phyloP scores from a whole-genome alignment of 2,797 vertebrate species.

The Varecia variegata region DNA sequence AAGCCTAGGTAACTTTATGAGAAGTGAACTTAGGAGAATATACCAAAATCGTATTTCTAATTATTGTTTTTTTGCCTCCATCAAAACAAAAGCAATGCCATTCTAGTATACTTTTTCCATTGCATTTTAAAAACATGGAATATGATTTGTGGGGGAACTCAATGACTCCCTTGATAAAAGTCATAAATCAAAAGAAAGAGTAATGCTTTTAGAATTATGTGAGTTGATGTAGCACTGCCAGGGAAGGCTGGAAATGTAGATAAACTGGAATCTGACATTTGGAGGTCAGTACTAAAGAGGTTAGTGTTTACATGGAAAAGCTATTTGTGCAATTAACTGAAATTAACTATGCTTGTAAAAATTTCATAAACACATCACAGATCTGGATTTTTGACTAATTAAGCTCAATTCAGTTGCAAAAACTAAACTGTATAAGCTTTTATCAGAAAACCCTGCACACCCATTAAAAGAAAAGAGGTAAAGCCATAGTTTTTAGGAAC shows the following conservation, averaged over 20 bases:
- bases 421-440: constrained; percentile 57
- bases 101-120: neutral
- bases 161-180: constrained; percentile 15
- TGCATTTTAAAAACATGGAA: constrained; percentile 35
- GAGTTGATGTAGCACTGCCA: neutral
- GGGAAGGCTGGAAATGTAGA: neutral
- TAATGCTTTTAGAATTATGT: neutral
- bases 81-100: constrained; percentile 29
- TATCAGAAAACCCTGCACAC: constrained; percentile 55
- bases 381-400: constrained; percentile 69
- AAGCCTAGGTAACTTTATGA: constrained; percentile 56
- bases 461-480: constrained; percentile 60
- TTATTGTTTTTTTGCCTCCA: constrained; percentile 15
- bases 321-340: constrained; percentile 36
- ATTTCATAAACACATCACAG: constrained; percentile 60
- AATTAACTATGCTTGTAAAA: constrained; percentile 32
- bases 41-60: constrained; percentile 38
- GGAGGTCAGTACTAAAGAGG: constrained; percentile 32
- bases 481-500: constrained; percentile 72
- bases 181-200: constrained; percentile 24
- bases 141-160: neutral
- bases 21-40: constrained; percentile 37
- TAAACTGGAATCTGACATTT: neutral
- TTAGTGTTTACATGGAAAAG: neutral
- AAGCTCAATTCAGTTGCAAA: constrained; percentile 73